Evolutionary conservation across 2,113 vertebrate genomes (phyloP).

Genomic region (Ailuropoda melanoleuca): DNA sequence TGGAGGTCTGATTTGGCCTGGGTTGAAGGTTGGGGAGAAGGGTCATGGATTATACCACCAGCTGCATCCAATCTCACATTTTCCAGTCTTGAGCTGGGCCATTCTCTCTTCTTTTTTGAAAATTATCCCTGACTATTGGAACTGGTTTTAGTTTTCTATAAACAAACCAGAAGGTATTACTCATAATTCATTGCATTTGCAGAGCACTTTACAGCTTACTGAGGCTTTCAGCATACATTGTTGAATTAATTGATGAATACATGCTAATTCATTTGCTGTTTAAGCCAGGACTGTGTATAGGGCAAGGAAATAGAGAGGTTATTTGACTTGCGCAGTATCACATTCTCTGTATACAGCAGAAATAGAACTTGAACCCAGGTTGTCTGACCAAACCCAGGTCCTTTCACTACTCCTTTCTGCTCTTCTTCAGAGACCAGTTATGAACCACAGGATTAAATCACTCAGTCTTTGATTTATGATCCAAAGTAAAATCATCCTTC

Average conservation of each 20-base stretch:
- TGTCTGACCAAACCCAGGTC: slow-evolving; percentile 37
- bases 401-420: neutral
- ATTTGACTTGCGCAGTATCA: neutral
- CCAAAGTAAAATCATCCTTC: slow-evolving; percentile 1
- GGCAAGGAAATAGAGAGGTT: neutral
- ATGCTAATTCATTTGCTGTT: slow-evolving; percentile 1
- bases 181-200: slow-evolving; percentile 63
- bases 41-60: slow-evolving; percentile 7
- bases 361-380: neutral
- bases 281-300: slow-evolving; percentile 22
- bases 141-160: slow-evolving; percentile 61
- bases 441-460: slow-evolving; percentile 32
- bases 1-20: neutral
- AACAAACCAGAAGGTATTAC: slow-evolving; percentile 61
- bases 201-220: slow-evolving; percentile 23
- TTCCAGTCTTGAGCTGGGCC: slow-evolving; percentile 58
- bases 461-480: slow-evolving; percentile 24
- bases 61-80: slow-evolving; percentile 46
- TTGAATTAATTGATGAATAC: slow-evolving; percentile 52
- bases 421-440: slow-evolving; percentile 17
- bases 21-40: slow-evolving; percentile 16
- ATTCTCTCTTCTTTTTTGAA: slow-evolving; percentile 61
- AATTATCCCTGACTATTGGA: slow-evolving; percentile 56
- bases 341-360: neutral
- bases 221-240: slow-evolving; percentile 36